Evolutionary conservation across 53 echinoderm and acorn worm species (phyloP).

Genomic region (Pentamera pediparva): DNA sequence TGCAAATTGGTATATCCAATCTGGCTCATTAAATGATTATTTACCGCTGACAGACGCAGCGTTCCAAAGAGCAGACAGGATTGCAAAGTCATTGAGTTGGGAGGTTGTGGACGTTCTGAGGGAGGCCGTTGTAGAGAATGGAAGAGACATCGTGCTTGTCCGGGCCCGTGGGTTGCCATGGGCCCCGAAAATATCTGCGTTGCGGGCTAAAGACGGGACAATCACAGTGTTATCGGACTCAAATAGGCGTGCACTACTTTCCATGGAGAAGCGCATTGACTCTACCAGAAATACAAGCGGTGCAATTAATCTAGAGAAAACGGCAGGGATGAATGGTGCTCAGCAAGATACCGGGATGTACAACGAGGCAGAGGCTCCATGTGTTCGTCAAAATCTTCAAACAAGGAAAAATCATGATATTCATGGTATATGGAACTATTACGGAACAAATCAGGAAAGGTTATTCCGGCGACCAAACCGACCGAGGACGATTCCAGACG

Average conservation of each 20-base stretch:
- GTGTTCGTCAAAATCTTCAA: no score
- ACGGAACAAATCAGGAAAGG: no score
- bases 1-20: neutral
- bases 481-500: no score
- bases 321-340: no score
- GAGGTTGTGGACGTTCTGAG: slow-evolving; percentile 3
- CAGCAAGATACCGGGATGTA: no score
- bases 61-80: neutral
- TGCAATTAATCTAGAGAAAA: no score
- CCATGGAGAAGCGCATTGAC: neutral
- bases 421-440: no score
- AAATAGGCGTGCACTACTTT: neutral
- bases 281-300: no score
- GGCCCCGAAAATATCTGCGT: neutral
- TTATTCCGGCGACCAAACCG: no score
- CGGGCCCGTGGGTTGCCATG: neutral
- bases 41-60: neutral
- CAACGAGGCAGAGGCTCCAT: no score
- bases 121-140: neutral
- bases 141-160: slow-evolving; percentile 11
- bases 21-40: no score
- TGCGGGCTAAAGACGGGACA: neutral
- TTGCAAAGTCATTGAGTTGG: neutral
- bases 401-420: no score
- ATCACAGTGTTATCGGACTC: slow-evolving; percentile 7